phyloP scores from a whole-genome alignment of 1,140 invertebrate genomes.

The Eupeodes corollae region DNA sequence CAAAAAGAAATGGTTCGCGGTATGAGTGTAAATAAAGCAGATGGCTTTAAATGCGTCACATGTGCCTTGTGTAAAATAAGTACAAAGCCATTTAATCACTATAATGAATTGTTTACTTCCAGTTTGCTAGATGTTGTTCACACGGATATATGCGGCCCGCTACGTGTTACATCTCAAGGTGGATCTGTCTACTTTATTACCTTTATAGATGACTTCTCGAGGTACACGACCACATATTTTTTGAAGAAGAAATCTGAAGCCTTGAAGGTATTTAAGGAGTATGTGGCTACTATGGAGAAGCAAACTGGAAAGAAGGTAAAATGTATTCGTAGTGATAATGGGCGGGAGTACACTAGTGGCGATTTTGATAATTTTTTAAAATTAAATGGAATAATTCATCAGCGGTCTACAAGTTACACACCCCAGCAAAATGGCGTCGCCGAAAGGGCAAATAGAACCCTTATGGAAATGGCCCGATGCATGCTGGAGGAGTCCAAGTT shows the following conservation, averaged over 20 bases:
- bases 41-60: no score
- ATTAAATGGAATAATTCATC: slow-evolving; percentile 27
- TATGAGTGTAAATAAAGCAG: no score
- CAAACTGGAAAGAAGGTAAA: slow-evolving; percentile 25
- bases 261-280: slow-evolving; percentile 3
- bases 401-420: slow-evolving; percentile 30
- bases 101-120: no score
- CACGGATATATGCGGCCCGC: slow-evolving; percentile 28
- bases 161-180: slow-evolving; percentile 16
- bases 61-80: no score
- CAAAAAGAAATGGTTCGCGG: no score
- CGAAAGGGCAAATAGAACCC: slow-evolving; percentile 20
- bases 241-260: slow-evolving; percentile 8
- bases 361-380: slow-evolving; percentile 15
- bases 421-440: slow-evolving; percentile 38
- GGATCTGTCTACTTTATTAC: no score
- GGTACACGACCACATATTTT: background rate
- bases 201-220: slow-evolving; percentile 18
- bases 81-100: no score
- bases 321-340: no score
- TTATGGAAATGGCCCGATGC: slow-evolving; percentile 12
- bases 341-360: slow-evolving; percentile 23
- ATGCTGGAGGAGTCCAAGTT: slow-evolving; percentile 25
- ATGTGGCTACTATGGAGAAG: slow-evolving; percentile 9
- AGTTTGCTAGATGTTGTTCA: no score